Conservation (phyloP, 2,888 invertebrate genomes). For the Meliscaeva auricollis region DNA sequence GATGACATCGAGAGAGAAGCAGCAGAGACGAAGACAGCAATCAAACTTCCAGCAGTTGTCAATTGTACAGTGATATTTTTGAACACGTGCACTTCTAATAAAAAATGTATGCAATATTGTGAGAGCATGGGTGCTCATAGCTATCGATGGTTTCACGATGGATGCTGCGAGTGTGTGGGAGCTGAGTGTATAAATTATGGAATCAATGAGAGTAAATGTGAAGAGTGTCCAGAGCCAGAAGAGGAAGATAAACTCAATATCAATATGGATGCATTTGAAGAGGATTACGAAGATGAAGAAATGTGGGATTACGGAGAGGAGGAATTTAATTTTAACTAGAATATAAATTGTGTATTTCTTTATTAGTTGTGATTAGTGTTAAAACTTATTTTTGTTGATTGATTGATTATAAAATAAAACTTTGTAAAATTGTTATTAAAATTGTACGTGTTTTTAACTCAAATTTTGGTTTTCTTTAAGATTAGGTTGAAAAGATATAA, state of each 20-base stretch:
- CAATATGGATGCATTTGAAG: constrained; percentile 81
- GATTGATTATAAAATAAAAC: neutral
- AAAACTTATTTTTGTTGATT: neutral
- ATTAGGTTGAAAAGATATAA: too few relatives aligned
- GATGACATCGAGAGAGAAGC: constrained; percentile 76
- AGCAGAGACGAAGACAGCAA: constrained; percentile 60
- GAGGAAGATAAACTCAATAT: constrained; percentile 83
- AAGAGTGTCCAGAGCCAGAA: constrained; percentile 85
- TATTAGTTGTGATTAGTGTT: neutral
- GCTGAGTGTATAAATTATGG: constrained; percentile 94
- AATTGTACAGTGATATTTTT: constrained; percentile 82
- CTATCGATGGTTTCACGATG: constrained; percentile 97
- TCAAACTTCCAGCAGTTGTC: constrained; percentile 50
- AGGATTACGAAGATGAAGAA: constrained; percentile 81
- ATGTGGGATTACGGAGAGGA: constrained; percentile 87
- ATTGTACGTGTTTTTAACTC: too few relatives aligned
- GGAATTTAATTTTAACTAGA: constrained; percentile 77
- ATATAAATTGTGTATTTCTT: neutral
- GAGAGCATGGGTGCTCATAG: constrained; percentile 83
- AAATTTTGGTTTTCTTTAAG: too few relatives aligned
- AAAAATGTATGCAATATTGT: constrained; percentile 81
- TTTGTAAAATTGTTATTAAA: neutral
- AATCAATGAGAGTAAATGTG: constrained; percentile 91
- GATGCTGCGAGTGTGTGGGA: constrained; percentile 96
- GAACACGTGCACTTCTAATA: constrained; percentile 80